phyloP scores from a whole-genome alignment of 2,797 vertebrate genomes.

The Sebastolobus altivelis region DNA sequence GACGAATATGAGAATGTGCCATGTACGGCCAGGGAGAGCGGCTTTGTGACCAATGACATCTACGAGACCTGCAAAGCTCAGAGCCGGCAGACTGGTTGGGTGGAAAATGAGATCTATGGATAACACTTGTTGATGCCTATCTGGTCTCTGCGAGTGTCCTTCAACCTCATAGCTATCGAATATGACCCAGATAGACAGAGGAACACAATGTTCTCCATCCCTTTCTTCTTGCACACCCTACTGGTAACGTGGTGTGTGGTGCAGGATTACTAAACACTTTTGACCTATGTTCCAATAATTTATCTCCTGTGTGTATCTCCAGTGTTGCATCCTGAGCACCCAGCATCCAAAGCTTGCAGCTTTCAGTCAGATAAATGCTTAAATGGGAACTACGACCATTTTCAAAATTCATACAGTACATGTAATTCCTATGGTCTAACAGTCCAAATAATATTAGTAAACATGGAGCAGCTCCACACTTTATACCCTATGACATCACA shows the following conservation, averaged over 20 bases:
- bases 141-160: not conserved
- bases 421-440: too few relatives aligned
- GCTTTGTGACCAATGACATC: constrained; percentile 96
- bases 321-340: constrained; percentile 5
- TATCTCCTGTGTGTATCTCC: constrained; percentile 21
- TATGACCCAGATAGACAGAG: constrained; percentile 10
- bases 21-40: constrained; percentile 81
- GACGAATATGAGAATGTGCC: constrained; percentile 86
- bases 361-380: constrained; percentile 4
- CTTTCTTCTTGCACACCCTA: constrained; percentile 3
- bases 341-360: not conserved
- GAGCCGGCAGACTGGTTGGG: constrained; percentile 89
- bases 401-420: too few relatives aligned
- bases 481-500: too few relatives aligned
- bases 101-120: constrained; percentile 90
- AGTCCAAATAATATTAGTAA: too few relatives aligned
- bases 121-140: constrained; percentile 54
- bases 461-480: too few relatives aligned
- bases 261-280: constrained; percentile 23
- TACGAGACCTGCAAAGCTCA: constrained; percentile 88
- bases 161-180: constrained; percentile 5
- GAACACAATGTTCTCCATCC: constrained; percentile 15
- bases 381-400: not conserved
- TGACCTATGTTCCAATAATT: not conserved
- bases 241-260: constrained; percentile 22